A percentile compares a stretch with the other conserved stretches of the same genome.
Conservation (phyloP, 2,888 invertebrate species). For the Phalera bucephala region DNA sequence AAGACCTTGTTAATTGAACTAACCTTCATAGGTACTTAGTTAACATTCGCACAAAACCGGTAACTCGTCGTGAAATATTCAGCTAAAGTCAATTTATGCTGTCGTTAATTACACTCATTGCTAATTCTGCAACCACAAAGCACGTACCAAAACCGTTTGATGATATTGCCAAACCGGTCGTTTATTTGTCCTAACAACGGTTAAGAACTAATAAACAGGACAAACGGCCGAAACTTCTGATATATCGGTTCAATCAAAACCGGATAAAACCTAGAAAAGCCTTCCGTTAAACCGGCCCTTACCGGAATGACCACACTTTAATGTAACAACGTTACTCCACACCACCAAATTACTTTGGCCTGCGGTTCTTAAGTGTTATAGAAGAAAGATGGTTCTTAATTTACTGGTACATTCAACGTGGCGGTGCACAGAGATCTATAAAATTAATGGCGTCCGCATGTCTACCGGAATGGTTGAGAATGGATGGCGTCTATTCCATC, state of each 20-base stretch:
- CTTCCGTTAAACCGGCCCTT: conserved; percentile 27
- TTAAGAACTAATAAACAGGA: conserved; percentile 12
- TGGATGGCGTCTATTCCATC: conserved; percentile 27
- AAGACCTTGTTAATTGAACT: too few relatives aligned
- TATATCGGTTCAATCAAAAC: conserved; percentile 39
- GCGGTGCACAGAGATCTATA: conserved; percentile 44
- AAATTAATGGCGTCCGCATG: conserved; percentile 63
- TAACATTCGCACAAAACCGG: too few relatives aligned
- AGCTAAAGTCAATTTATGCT: neutral
- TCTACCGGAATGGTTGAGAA: conserved; percentile 45
- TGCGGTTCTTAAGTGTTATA: conserved; percentile 21
- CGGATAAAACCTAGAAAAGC: conserved; percentile 29
- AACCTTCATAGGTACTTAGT: too few relatives aligned
- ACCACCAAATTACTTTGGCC: conserved; percentile 35
- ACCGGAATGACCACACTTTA: conserved; percentile 43
- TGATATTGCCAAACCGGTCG: conserved; percentile 3
- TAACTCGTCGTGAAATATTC: too few relatives aligned
- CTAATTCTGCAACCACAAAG: conserved; percentile 5
- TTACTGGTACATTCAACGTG: conserved; percentile 32
- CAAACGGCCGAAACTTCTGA: conserved; percentile 18
- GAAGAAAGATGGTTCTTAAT: conserved; percentile 32
- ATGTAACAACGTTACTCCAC: conserved; percentile 45
- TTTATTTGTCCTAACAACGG: conserved; percentile 5
- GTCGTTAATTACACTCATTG: neutral
- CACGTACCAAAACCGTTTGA: conserved; percentile 5